These are phyloP conservation scores for Nansenia antarctica DNA, from an alignment of 2,113 vertebrate genomes.

Conservation along the genomic window DNA sequence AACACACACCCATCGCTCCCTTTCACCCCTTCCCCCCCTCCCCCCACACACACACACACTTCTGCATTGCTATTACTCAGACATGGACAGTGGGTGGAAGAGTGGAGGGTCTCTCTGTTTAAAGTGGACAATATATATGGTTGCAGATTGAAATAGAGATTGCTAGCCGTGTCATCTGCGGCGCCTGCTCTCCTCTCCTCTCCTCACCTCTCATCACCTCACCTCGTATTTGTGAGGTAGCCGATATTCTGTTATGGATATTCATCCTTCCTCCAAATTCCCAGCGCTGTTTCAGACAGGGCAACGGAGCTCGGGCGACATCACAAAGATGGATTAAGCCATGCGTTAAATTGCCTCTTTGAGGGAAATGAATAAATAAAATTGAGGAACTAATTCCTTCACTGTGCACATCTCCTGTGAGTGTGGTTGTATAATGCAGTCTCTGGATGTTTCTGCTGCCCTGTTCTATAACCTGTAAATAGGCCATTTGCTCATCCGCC, in stretches of 20 bases:
- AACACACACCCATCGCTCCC: constrained; percentile 15
- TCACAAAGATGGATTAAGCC: constrained; percentile 75
- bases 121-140: constrained; percentile 67
- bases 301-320: constrained; percentile 61
- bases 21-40: constrained; percentile 2
- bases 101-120: constrained; percentile 49
- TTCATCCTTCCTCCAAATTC: constrained; percentile 54
- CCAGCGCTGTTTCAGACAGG: constrained; percentile 56
- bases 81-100: constrained; percentile 5
- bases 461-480: constrained; percentile 17
- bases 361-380: constrained; percentile 79
- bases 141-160: constrained; percentile 72
- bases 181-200: constrained; percentile 23
- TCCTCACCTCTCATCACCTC: constrained; percentile 14
- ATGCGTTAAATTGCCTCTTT: constrained; percentile 80
- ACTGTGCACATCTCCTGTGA: constrained; percentile 63
- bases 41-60: constrained; percentile 40
- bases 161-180: constrained; percentile 62
- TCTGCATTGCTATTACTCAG: constrained; percentile 49
- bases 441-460: constrained; percentile 46
- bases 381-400: constrained; percentile 74
- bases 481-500: too few species aligned
- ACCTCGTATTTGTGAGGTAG: too few species aligned
- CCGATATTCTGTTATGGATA: constrained; percentile 53
- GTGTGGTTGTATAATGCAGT: constrained; percentile 61